Evolutionary conservation across 1,140 invertebrate genomes (phyloP), one percentile per base, ranked within the genome.

Genomic region (Babylonia areolata): DNA sequence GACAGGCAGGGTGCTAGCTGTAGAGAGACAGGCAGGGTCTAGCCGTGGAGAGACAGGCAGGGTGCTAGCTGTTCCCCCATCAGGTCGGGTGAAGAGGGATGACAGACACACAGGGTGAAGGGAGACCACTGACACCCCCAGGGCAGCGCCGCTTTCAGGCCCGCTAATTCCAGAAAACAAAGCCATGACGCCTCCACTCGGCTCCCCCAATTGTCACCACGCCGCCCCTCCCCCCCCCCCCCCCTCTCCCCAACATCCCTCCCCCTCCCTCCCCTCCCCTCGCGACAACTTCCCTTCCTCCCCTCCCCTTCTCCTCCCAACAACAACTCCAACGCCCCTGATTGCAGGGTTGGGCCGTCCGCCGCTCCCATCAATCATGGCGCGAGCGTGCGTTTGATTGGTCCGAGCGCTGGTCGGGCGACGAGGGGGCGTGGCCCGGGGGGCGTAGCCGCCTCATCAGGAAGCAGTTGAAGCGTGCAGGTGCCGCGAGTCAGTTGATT

Each of bases 81-180:
- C n/a, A 51, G 46, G 46, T 46, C 9, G 46, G 2, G 17, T 9
- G 46, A 51, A 23, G 75, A 77, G 75, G 37, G n/a, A n/a, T n/a
- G n/a, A n/a, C n/a, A n/a, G n/a, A n/a, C n/a, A n/a, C n/a, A n/a
- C n/a, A 23, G 35, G 75, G 37, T 0, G 37, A 9, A 23, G 23
- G 35, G 37, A 17, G 15, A 1, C 9, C 35, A 33, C 31, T 31
- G 35, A 35, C 71, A 73, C 71, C 33, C 37, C 75, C 39, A 6
- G 0, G 3, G 17, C 58, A 6, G 9, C 17, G 1, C 73, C 1
- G 35, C 35, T 58, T 35, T 39, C 54, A 28, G n/a, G 51, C 46
- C n/a, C 54, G 37, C 46, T 82, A 82, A 82, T 82, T 69, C 81
- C 54, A 69, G 51, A 82, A 82, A 82, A 82, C 81, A 82, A 82